A percentile compares a stretch with the other conserved stretches of the same genome.
Evolutionary conservation across 1,140 invertebrate species (phyloP).

Genomic region (Drosophila azteca): DNA sequence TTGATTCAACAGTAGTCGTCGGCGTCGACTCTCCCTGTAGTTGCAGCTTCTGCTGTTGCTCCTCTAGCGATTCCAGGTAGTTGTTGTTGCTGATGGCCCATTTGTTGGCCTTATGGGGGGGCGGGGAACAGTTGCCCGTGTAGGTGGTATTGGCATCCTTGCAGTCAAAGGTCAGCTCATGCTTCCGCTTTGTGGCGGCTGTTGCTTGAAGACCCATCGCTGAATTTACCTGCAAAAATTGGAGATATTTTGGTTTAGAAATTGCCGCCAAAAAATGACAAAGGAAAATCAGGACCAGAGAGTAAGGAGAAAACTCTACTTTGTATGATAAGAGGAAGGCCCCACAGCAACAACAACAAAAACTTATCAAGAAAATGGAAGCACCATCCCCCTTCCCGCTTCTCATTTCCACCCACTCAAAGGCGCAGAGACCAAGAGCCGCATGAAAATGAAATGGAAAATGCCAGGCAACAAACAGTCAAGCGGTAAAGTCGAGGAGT

Average conservation of each 20-base stretch:
- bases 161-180: slow-evolving; percentile 84
- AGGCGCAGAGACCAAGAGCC: slow-evolving; percentile 14
- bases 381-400: slow-evolving; percentile 33
- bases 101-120: slow-evolving; percentile 84
- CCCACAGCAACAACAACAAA: slow-evolving; percentile 35
- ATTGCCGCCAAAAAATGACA: slow-evolving; percentile 34
- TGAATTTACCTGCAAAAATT: slow-evolving; percentile 88
- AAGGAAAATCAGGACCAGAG: background rate
- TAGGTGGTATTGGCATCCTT: slow-evolving; percentile 80
- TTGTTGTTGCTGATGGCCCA: slow-evolving; percentile 83
- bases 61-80: slow-evolving; percentile 79
- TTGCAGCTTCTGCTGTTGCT: slow-evolving; percentile 51
- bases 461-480: slow-evolving; percentile 41
- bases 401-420: slow-evolving; percentile 36
- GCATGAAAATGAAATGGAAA: slow-evolving; percentile 42
- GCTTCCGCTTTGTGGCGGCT: slow-evolving; percentile 88
- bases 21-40: slow-evolving; percentile 36
- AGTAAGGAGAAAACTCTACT: slow-evolving; percentile 17
- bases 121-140: slow-evolving; percentile 77
- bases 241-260: slow-evolving; percentile 48
- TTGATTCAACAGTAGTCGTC: slow-evolving; percentile 48
- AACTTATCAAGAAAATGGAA: slow-evolving; percentile 80
- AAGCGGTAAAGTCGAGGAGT: slow-evolving; percentile 42
- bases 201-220: slow-evolving; percentile 91
- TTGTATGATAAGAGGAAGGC: slow-evolving; percentile 41